phyloP scores from a whole-genome alignment of 2,888 invertebrate genomes.

The Ormyrus labotus region DNA sequence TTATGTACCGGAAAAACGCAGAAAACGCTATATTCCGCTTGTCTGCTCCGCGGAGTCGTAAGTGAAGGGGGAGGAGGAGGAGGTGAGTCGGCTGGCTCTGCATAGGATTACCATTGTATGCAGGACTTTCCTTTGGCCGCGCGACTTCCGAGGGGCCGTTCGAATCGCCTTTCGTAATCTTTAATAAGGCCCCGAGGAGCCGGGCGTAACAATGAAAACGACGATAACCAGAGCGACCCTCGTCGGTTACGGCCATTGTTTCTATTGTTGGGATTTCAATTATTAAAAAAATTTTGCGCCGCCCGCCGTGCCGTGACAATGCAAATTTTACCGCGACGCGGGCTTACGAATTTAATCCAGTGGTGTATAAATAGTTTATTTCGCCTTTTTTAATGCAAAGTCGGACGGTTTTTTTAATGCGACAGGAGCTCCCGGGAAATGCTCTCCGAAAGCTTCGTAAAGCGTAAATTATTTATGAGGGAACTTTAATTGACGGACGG shows the following conservation, averaged over 20 bases:
- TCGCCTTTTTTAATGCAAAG: too few relatives aligned
- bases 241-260: constrained; percentile 20
- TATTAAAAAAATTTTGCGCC: constrained; percentile 8
- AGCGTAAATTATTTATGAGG: too few relatives aligned
- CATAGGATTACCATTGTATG: constrained; percentile 43
- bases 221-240: neutral
- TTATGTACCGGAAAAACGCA: constrained; percentile 41
- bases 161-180: constrained; percentile 34
- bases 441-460: too few relatives aligned
- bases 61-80: constrained; percentile 9
- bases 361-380: too few relatives aligned
- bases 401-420: too few relatives aligned
- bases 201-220: constrained; percentile 16
- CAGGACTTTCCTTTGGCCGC: constrained; percentile 25
- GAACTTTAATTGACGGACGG: too few relatives aligned
- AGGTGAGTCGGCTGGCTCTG: neutral
- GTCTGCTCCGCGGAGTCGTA: neutral
- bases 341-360: too few relatives aligned
- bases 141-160: constrained; percentile 10
- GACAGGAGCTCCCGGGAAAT: too few relatives aligned
- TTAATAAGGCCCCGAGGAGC: constrained; percentile 23
- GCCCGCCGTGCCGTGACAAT: neutral
- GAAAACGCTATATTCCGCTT: constrained; percentile 8
- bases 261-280: constrained; percentile 16
- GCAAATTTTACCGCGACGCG: neutral